A percentile compares a stretch with the other conserved stretches of the same genome.
phyloP scores from a whole-genome alignment of 2,797 vertebrate genomes.

The Pogonophryne albipinna region DNA sequence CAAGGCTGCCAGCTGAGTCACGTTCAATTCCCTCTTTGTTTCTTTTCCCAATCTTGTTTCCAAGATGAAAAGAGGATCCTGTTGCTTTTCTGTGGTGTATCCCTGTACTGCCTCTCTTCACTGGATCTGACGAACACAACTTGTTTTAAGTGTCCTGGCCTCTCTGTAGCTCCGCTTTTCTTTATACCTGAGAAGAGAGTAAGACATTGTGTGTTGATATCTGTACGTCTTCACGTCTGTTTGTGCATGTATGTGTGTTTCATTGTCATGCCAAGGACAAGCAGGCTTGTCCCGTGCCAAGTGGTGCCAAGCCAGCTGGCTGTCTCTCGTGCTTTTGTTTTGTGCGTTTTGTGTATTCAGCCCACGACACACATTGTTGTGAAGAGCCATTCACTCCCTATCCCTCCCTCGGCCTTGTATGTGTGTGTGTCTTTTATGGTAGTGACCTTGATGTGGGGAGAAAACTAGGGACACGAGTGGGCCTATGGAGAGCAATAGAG shows the following conservation, averaged over 20 bases:
- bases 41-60: conserved; percentile 40
- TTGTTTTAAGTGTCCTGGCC: conserved; percentile 31
- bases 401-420: conserved; percentile 40
- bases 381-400: conserved; percentile 64
- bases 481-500: conserved; percentile 45
- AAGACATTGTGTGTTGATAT: conserved; percentile 15
- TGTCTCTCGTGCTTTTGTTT: conserved; percentile 79
- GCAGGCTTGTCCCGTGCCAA: conserved; percentile 73
- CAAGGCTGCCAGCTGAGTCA: conserved; percentile 19
- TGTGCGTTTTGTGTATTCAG: conserved; percentile 75
- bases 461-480: conserved; percentile 57
- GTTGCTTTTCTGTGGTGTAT: conserved; percentile 40
- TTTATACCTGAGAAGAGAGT: conserved; percentile 60
- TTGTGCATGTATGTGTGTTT: conserved; percentile 49
- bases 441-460: conserved; percentile 73
- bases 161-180: conserved; percentile 33
- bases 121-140: conserved; percentile 47
- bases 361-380: conserved; percentile 72
- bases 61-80: conserved; percentile 44
- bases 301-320: conserved; percentile 84
- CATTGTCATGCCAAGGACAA: conserved; percentile 81
- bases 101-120: conserved; percentile 17
- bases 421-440: conserved; percentile 39
- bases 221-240: conserved; percentile 6
- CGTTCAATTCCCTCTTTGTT: conserved; percentile 38